Conservation (phyloP, 2,888 invertebrate genomes). For the Leucania comma region DNA sequence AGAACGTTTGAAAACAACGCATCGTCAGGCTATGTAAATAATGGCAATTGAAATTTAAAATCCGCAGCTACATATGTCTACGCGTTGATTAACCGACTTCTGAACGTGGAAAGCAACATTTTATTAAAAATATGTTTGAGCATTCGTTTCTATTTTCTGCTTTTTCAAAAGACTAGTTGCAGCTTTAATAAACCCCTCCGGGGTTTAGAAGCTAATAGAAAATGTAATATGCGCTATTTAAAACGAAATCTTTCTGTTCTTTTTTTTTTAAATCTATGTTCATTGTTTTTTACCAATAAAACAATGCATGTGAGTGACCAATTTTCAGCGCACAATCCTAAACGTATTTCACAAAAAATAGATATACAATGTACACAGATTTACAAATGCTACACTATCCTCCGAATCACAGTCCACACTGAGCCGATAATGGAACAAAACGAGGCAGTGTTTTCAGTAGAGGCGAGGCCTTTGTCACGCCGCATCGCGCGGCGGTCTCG, state of each 20-base stretch:
- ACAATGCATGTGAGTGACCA: neutral
- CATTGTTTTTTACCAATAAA: neutral
- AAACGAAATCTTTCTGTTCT: no score
- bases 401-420: constrained; percentile 65
- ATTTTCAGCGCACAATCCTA: neutral
- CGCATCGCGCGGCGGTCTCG: constrained; percentile 63
- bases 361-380: constrained; percentile 2
- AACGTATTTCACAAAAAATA: constrained; percentile 4
- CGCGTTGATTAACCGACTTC: neutral
- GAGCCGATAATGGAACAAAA: constrained; percentile 73
- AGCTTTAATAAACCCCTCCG: neutral
- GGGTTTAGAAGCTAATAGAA: neutral
- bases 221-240: neutral
- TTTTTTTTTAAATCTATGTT: neutral
- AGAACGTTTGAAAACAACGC: no score
- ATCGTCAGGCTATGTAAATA: neutral
- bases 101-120: neutral
- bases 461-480: constrained; percentile 62
- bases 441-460: constrained; percentile 68
- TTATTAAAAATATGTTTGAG: neutral
- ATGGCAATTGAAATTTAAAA: no score
- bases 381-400: constrained; percentile 62
- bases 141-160: neutral
- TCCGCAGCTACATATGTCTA: neutral
- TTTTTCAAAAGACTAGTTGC: neutral